phyloP scores from a whole-genome alignment of 1,140 invertebrate species.

The Kradibia gibbosae region DNA sequence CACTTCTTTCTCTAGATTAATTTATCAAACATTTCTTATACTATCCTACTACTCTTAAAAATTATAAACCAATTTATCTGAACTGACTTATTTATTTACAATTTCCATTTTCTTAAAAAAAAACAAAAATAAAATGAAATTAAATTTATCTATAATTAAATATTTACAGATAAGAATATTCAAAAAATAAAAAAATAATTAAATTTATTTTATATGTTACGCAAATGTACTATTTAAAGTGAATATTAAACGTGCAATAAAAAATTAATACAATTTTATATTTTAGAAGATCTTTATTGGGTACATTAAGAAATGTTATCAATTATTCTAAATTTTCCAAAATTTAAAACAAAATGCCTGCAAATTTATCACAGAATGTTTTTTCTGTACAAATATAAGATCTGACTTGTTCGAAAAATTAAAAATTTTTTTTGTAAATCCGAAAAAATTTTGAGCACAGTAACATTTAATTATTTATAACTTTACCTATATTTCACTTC shows the following conservation, averaged over 20 bases:
- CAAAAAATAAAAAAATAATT: no score
- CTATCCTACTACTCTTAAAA: background rate
- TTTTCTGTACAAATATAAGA: background rate
- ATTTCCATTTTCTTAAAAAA: background rate
- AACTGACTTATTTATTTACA: background rate
- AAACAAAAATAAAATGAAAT: background rate
- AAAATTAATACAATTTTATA: no score
- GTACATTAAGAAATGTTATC: no score
- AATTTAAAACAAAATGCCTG: background rate
- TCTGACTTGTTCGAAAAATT: background rate
- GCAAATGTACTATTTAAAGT: no score
- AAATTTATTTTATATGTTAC: no score
- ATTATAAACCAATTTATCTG: background rate
- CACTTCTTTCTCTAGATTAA: background rate
- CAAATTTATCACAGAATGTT: background rate
- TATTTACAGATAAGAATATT: no score
- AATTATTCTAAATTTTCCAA: no score
- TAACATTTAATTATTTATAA: background rate
- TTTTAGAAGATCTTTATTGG: no score
- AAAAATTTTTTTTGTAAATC: background rate
- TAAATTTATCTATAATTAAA: background rate
- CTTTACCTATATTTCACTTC: background rate
- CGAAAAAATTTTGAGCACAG: background rate
- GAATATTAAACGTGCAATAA: no score
- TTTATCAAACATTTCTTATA: background rate